These are phyloP conservation scores for Drosophila buzzatii DNA, from an alignment of 2,888 invertebrate genomes.

Conservation along the genomic window DNA sequence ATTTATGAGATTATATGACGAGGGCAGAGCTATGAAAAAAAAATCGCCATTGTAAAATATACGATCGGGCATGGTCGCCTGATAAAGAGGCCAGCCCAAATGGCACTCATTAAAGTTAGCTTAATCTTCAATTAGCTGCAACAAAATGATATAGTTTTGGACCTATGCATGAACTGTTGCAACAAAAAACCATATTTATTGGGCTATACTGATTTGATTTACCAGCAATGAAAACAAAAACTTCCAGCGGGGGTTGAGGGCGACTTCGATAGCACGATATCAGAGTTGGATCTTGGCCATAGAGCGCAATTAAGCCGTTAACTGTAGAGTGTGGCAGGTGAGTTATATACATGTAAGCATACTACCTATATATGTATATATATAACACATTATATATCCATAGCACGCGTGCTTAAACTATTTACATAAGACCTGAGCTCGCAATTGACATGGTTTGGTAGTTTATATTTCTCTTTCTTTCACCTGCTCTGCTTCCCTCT, in stretches of 20 bases:
- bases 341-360: not conserved
- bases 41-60: slow-evolving; percentile 56
- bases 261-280: slow-evolving; percentile 27
- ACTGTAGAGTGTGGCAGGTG: slow-evolving; percentile 5
- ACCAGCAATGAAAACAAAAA: slow-evolving; percentile 13
- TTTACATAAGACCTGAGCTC: slow-evolving; percentile 70
- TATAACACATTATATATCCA: slow-evolving; percentile 49
- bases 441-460: slow-evolving; percentile 62
- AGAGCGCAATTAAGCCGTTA: slow-evolving; percentile 27
- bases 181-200: slow-evolving; percentile 29
- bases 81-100: slow-evolving; percentile 53
- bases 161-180: slow-evolving; percentile 17
- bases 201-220: slow-evolving; percentile 49
- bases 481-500: not conserved
- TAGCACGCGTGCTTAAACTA: slow-evolving; percentile 58
- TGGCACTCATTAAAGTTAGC: slow-evolving; percentile 51
- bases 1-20: slow-evolving; percentile 56
- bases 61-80: slow-evolving; percentile 26
- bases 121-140: slow-evolving; percentile 64
- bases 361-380: not conserved
- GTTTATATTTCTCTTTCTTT: slow-evolving; percentile 38
- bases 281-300: slow-evolving; percentile 15
- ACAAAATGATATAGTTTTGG: slow-evolving; percentile 27
- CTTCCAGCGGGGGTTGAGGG: not conserved
- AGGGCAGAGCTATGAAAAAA: slow-evolving; percentile 28